phyloP scores from a whole-genome alignment of 1,140 invertebrate genomes.

The Lucilia cuprina region DNA sequence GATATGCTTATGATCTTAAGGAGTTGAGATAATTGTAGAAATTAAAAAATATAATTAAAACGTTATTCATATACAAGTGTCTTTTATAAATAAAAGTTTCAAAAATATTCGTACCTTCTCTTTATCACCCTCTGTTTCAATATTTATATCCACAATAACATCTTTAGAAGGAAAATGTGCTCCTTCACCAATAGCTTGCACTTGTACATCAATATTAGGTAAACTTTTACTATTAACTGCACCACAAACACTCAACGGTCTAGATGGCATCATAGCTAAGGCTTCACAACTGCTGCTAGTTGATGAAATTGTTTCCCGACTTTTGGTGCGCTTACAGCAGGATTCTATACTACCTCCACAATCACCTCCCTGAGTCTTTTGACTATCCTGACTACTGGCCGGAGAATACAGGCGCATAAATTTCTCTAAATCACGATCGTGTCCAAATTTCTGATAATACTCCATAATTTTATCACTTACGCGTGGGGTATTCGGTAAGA shows the following conservation, averaged over 20 bases:
- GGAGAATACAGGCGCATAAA: constrained; percentile 39
- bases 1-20: background rate
- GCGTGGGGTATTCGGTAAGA: constrained; percentile 31
- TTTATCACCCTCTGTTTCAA: background rate
- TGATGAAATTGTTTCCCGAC: background rate
- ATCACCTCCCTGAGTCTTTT: background rate
- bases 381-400: background rate
- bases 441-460: constrained; percentile 35
- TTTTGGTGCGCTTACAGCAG: background rate
- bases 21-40: background rate
- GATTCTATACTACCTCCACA: background rate
- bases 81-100: no score
- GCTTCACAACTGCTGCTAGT: constrained; percentile 10
- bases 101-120: background rate
- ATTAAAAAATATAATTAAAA: no score
- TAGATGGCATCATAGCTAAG: constrained; percentile 9
- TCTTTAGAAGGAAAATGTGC: background rate
- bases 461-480: constrained; percentile 38
- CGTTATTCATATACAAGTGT: no score
- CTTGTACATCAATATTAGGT: constrained; percentile 4
- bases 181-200: background rate
- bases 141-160: constrained; percentile 13
- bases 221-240: background rate
- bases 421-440: constrained; percentile 38
- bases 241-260: background rate